Conservation (phyloP, 2,888 invertebrate genomes). For the Ophraella communa region DNA sequence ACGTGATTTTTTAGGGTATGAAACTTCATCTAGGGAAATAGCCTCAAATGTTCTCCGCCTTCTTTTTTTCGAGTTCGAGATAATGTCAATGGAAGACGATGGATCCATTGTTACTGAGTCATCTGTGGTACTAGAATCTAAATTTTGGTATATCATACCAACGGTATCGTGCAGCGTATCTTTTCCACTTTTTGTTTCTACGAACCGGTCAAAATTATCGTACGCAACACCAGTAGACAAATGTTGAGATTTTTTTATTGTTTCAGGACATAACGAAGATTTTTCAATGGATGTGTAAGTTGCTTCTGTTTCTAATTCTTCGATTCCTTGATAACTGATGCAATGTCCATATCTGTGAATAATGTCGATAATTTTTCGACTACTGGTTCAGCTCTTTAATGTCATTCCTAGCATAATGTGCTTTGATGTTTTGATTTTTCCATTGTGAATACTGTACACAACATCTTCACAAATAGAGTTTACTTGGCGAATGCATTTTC, state of each 20-base stretch:
- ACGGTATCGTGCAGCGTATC: constrained; percentile 6
- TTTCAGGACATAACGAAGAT: not conserved
- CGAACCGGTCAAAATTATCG: constrained; percentile 34
- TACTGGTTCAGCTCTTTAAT: not conserved
- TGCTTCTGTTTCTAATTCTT: constrained; percentile 15
- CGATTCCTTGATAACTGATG: not conserved
- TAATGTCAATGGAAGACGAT: constrained; percentile 18
- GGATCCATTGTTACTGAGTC: constrained; percentile 33
- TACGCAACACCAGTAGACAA: not conserved
- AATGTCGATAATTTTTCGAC: not conserved
- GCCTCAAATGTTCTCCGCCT: not conserved
- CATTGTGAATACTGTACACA: not conserved
- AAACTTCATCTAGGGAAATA: constrained; percentile 41
- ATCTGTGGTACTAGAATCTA: constrained; percentile 44
- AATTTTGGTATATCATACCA: not conserved
- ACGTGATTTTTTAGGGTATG: constrained; percentile 35
- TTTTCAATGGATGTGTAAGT: constrained; percentile 6
- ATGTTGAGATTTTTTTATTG: not conserved
- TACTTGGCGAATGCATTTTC: not conserved
- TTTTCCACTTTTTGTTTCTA: constrained; percentile 22
- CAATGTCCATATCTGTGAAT: not conserved
- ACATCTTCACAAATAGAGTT: not conserved
- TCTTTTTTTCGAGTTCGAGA: not conserved
- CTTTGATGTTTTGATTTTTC: not conserved
- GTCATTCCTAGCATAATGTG: not conserved